Conservation (phyloP, 2,113 vertebrate species). For the Grammomys dolichurus region DNA sequence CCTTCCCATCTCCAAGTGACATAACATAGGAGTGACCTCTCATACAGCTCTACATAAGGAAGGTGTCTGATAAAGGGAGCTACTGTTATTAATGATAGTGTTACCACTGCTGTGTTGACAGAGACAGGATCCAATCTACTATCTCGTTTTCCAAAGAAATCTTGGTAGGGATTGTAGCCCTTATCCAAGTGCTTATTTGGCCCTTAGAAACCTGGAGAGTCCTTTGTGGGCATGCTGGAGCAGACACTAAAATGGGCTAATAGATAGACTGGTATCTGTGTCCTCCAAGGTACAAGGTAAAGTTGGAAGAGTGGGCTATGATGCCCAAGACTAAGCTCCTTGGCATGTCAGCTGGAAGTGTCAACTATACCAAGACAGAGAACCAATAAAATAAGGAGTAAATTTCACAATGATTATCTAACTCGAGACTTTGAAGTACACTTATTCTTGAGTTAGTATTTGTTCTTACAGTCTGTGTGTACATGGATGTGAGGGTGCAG, state of each 20-base stretch:
- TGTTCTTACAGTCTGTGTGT: neutral
- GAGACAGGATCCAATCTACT: neutral
- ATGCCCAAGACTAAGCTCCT: neutral
- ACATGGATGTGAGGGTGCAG: too few relatives aligned
- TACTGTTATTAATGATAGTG: neutral
- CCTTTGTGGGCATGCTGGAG: neutral
- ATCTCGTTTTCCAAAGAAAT: neutral
- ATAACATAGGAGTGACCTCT: neutral
- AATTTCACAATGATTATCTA: neutral
- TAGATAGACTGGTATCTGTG: accelerated
- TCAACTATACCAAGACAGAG: accelerated
- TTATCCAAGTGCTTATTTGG: neutral
- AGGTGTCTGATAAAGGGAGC: neutral
- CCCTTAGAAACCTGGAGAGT: neutral
- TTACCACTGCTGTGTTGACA: too few relatives aligned
- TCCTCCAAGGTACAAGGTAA: neutral
- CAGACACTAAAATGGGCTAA: neutral
- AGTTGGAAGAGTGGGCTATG: too few relatives aligned
- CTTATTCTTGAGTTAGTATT: neutral
- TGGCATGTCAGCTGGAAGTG: accelerated
- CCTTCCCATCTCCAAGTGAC: neutral
- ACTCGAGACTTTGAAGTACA: neutral
- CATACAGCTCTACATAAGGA: accelerated
- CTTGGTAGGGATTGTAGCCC: neutral
- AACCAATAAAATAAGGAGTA: neutral